A percentile compares a stretch with the other conserved stretches of the same genome.
phyloP scores from a whole-genome alignment of 2,888 invertebrate species.

The Morpho achilles region DNA sequence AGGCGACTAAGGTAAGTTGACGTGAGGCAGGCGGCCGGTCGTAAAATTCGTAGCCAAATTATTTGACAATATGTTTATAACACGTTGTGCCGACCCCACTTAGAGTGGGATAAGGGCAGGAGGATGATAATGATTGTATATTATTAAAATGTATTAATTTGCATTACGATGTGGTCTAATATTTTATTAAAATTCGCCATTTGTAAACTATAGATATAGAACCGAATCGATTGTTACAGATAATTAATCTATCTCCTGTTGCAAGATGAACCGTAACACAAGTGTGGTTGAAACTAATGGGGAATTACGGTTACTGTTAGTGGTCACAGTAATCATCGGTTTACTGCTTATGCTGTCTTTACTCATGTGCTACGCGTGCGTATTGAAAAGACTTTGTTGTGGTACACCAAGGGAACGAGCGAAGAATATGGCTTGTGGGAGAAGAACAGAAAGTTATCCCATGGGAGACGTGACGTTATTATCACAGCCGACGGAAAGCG shows the following conservation, averaged over 20 bases:
- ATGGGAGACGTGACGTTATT: conserved; percentile 80
- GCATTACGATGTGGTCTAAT: too few relatives aligned
- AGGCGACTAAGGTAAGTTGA: too few relatives aligned
- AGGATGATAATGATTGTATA: too few relatives aligned
- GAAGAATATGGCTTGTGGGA: conserved; percentile 55
- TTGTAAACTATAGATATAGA: too few relatives aligned
- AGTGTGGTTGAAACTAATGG: conserved; percentile 68
- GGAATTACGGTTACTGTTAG: conserved; percentile 78
- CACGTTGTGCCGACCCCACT: too few relatives aligned
- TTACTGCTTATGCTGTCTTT: conserved; percentile 80
- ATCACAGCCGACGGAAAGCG: conserved; percentile 81
- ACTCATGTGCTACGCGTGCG: conserved; percentile 83
- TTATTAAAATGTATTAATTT: too few relatives aligned
- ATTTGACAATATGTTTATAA: too few relatives aligned
- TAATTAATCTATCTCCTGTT: conserved; percentile 9
- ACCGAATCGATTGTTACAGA: conserved; percentile 23
- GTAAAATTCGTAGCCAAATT: too few relatives aligned
- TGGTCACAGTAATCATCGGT: conserved; percentile 80
- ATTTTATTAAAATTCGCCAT: too few relatives aligned
- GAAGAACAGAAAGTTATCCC: conserved; percentile 75
- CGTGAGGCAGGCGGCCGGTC: too few relatives aligned
- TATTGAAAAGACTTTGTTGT: conserved; percentile 82
- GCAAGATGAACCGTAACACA: conserved; percentile 60
- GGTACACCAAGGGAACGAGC: conserved; percentile 69
- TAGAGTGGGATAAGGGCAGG: too few relatives aligned